Evolutionary conservation across 2,113 vertebrate species (phyloP).

Genomic region (Dermatemys mawii): DNA sequence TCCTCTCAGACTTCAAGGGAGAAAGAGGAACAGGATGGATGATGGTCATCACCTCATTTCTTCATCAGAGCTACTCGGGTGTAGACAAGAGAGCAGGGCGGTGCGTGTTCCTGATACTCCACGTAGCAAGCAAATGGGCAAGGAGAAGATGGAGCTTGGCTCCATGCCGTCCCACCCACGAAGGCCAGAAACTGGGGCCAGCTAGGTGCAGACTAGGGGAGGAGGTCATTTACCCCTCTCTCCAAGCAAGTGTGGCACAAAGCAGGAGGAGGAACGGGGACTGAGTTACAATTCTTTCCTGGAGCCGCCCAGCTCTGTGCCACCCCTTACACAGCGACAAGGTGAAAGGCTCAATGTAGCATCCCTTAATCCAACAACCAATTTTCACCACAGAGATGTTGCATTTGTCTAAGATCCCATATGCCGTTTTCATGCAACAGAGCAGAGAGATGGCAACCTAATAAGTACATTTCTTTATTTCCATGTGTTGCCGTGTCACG

Average conservation of each 20-base stretch:
- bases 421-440: background rate
- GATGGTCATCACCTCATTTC: background rate
- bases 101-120: background rate
- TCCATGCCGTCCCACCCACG: background rate
- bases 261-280: background rate
- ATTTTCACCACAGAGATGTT: background rate
- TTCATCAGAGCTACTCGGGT: no score
- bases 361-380: background rate
- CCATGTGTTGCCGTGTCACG: background rate
- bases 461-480: background rate
- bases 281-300: background rate
- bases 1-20: background rate
- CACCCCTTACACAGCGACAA: background rate
- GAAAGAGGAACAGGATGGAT: background rate
- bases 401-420: background rate
- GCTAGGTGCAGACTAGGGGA: background rate
- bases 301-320: background rate
- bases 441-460: background rate
- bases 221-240: background rate
- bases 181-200: background rate
- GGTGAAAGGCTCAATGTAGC: background rate
- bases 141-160: background rate
- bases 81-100: background rate
- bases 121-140: background rate
- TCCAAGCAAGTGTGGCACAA: background rate